These are phyloP conservation scores for Lasioglossum morio DNA, from an alignment of 2,888 invertebrate genomes.

Conservation along the genomic window DNA sequence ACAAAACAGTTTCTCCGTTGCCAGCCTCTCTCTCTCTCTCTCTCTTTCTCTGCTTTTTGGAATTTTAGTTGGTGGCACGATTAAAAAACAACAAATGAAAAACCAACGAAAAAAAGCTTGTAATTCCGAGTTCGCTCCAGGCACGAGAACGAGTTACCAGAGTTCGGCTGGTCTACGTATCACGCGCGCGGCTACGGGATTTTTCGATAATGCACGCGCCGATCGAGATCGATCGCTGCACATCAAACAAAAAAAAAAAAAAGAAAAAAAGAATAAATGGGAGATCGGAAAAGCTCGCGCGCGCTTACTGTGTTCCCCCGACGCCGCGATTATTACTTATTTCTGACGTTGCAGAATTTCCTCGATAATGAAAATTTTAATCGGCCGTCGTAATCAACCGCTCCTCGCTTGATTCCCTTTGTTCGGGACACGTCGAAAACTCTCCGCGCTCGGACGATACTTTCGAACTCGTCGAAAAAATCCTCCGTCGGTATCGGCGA, in stretches of 20 bases:
- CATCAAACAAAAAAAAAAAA: background rate
- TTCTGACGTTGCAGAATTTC: conserved; percentile 49
- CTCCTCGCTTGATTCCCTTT: conserved; percentile 33
- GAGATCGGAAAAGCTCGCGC: background rate
- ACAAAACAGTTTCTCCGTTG: background rate
- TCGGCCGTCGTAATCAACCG: conserved; percentile 49
- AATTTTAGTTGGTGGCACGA: conserved; percentile 1
- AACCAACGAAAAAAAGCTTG: background rate
- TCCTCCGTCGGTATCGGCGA: background rate
- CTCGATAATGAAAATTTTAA: conserved; percentile 58
- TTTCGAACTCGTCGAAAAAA: background rate
- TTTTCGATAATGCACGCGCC: conserved; percentile 20
- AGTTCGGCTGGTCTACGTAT: background rate
- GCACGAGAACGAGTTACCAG: background rate
- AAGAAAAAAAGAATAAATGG: background rate
- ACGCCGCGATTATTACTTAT: conserved; percentile 28
- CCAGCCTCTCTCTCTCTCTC: background rate
- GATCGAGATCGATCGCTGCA: background rate
- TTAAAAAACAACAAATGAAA: conserved; percentile 7
- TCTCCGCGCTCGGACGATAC: background rate
- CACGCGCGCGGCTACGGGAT: conserved; percentile 8
- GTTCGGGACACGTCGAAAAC: conserved; percentile 28
- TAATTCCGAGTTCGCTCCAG: background rate
- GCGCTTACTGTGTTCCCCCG: background rate
- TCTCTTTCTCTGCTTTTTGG: background rate